Evolutionary conservation across 2,888 invertebrate species (phyloP), one percentile per base, ranked within the genome.

Genomic region (Tinea pellionella): DNA sequence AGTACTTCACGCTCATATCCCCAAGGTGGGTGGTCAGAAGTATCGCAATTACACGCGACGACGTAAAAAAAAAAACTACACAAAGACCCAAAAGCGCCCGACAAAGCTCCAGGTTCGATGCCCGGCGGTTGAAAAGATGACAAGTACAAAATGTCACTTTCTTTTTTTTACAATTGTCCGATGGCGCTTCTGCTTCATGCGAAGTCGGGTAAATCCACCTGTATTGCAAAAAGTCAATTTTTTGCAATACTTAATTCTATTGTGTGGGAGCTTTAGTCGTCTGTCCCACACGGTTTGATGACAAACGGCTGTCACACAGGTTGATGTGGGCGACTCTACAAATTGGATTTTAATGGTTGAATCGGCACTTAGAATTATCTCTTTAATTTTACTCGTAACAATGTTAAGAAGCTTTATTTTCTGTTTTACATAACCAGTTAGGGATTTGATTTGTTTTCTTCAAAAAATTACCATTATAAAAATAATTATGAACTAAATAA

Each of bases 161-260:
- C 63, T 24, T 68, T 65, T 72, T 77, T 79, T 74, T 77, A n/a
- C 68, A 67, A 76, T 76, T 73, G 72, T 73, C 65, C 70, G 75
- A 78, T 85, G 86, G 86, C 86, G 86, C 86, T 87, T 80, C 78
- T 66, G 67, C 75, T 74, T 78, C 77, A 75, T 79, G 64, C 64
- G 63, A 68, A 74, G 72, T 71, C 67, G 71, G 71, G 71, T 71
- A 66, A 72, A 63, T 60, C 42, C 58, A 57, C 65, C 62, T 68
- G 73, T 73, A 70, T 72, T 64, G 68, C 65, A 65, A 67, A 76
- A 79, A 82, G 80, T 81, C 80, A 80, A 65, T 73, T 81, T 84
- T 83, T 81, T 71, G 62, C 24, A 55, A 47, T 47, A 42, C 4
- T n/a, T 9, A 15, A 8, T 15, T 15, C 47, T 47, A 47, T 47